phyloP scores from a whole-genome alignment of 2,888 invertebrate species.

The Sericinus montela region DNA sequence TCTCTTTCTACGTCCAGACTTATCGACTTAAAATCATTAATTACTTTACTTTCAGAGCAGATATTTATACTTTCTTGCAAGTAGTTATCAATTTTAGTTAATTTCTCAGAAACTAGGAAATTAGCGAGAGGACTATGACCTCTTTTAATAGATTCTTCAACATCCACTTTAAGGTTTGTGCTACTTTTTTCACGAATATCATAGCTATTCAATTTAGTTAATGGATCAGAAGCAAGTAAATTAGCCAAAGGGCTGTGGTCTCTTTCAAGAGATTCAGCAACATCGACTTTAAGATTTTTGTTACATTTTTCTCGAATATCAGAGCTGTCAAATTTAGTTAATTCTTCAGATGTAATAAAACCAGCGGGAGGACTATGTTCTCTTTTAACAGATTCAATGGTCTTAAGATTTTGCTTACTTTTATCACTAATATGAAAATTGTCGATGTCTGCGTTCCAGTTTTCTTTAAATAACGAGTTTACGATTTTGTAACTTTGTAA shows the following conservation, averaged over 20 bases:
- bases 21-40: slow-evolving; percentile 24
- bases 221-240: too few species aligned
- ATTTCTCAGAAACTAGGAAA: slow-evolving; percentile 55
- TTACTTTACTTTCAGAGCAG: slow-evolving; percentile 41
- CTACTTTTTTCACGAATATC: slow-evolving; percentile 16
- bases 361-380: too few species aligned
- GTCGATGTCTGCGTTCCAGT: slow-evolving; percentile 30
- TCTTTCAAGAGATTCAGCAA: too few species aligned
- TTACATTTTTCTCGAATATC: too few species aligned
- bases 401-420: too few species aligned
- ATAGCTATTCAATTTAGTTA: slow-evolving; percentile 23
- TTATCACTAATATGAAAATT: too few species aligned
- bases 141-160: slow-evolving; percentile 32
- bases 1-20: slow-evolving; percentile 26
- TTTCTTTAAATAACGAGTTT: slow-evolving; percentile 59
- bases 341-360: too few species aligned
- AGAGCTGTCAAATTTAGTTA: too few species aligned
- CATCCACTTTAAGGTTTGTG: slow-evolving; percentile 29
- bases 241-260: too few species aligned
- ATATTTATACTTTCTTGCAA: slow-evolving; percentile 65
- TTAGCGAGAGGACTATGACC: slow-evolving; percentile 58
- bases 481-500: slow-evolving; percentile 71
- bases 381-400: too few species aligned
- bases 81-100: slow-evolving; percentile 64
- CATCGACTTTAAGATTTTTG: too few species aligned